Evolutionary conservation across 2,113 vertebrate species (phyloP).

Genomic region (Entomyzon cyanotis): DNA sequence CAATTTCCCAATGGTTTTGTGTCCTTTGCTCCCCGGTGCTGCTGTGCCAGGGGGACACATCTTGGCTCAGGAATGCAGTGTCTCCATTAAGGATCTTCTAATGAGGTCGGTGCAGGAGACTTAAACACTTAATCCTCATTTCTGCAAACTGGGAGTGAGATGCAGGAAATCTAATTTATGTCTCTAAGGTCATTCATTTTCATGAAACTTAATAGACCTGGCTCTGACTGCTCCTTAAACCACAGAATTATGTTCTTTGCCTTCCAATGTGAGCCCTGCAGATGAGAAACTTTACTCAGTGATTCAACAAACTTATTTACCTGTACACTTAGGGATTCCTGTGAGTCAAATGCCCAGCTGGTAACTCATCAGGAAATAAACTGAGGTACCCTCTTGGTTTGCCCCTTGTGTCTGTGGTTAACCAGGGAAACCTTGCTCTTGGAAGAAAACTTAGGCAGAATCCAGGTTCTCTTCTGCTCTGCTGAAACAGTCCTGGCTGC

Average conservation of each 20-base stretch:
- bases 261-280: neutral
- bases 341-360: neutral
- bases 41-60: neutral
- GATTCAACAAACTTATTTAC: neutral
- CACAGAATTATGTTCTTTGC: conserved; percentile 36
- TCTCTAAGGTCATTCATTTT: conserved; percentile 61
- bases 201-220: conserved; percentile 51
- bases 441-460: neutral
- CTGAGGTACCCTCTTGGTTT: neutral
- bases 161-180: conserved; percentile 52
- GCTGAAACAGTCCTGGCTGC: neutral
- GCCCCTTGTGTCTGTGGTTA: neutral
- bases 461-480: neutral
- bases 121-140: conserved; percentile 54
- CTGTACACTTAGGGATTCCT: neutral
- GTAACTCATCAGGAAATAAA: neutral
- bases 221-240: conserved; percentile 38
- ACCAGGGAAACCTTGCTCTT: neutral
- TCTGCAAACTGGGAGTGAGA: conserved; percentile 43
- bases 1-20: rapidly evolving
- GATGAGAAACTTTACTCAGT: neutral
- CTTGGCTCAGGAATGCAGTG: neutral
- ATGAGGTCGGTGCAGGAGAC: conserved; percentile 24
- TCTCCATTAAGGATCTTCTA: conserved; percentile 1
- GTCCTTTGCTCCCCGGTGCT: neutral